Evolutionary conservation across 2,113 vertebrate genomes (phyloP), one percentile per base, ranked within the genome.

Genomic region (Todiramphus saurophagus): DNA sequence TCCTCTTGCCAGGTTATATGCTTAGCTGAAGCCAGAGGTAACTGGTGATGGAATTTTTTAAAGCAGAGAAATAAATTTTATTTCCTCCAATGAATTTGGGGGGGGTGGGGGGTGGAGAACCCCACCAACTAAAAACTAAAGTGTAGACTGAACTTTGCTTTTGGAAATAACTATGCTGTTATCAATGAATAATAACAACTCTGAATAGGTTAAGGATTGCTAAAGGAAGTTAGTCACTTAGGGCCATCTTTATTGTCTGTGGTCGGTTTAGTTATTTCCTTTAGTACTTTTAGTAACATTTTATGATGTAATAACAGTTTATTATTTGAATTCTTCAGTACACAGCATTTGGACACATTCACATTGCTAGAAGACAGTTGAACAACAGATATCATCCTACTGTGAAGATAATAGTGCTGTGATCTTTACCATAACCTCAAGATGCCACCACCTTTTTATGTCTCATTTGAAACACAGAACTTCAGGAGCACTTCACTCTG

Each of bases 31-130:
- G 31, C 60, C n/a, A 67, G 20, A 63, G 37, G 41, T 59, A 60
- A 50, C 21, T 7, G 25, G 58, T 83, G 7, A 4, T 56, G 15
- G 63, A 17, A 3, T 46, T 15, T 51, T 89, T 91, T 64, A 72
- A 84, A 90, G 59, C 20, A 37, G 63, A 46, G 35, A 53, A 82
- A 5, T 23, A n/a, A 59, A 8, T 46, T 91, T 76, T 43, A 19
- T 87, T 85, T 91, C 85, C 24, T 87, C 16, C 68, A 80, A 81
- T 25, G 9, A 21, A 44, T 24, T 50, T 59, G 9, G 10, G 51
- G 41, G 1, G 7, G 3, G 18, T 59, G 9, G 10, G 51, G 41
- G 1, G 7, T 2, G 18, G 23, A 25, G 53, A 31, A 3, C 1
- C 9, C 7, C 20, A 62, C 43, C 51, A 77, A n/a, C 17, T 44